Evolutionary conservation across 2,888 invertebrate species (phyloP).

Genomic region (Philaethria dido): DNA sequence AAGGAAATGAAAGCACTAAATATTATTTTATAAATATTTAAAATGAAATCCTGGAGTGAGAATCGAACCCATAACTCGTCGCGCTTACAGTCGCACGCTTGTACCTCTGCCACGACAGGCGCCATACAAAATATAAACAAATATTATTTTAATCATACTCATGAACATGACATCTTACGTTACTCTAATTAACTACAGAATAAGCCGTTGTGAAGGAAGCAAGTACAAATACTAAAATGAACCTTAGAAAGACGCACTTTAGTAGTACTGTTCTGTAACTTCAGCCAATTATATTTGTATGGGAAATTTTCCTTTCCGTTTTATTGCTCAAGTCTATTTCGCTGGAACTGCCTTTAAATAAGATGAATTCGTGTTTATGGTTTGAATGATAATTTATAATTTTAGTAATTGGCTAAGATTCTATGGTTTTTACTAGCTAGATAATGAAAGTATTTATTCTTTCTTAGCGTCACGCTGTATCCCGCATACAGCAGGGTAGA

Average conservation of each 20-base stretch:
- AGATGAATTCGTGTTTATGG: background rate
- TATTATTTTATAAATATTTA: too few relatives aligned
- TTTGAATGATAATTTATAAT: background rate
- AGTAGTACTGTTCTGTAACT: background rate
- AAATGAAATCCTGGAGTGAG: too few relatives aligned
- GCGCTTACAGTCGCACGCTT: too few relatives aligned
- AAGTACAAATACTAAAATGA: background rate
- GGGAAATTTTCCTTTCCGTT: constrained; percentile 10
- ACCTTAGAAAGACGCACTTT: background rate
- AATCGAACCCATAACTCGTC: too few relatives aligned
- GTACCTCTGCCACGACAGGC: too few relatives aligned
- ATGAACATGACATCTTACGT: constrained; percentile 27
- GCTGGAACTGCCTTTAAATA: background rate
- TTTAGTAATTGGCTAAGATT: background rate
- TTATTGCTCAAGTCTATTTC: constrained; percentile 5
- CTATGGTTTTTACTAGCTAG: too few relatives aligned
- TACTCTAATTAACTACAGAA: constrained; percentile 36
- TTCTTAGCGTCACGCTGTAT: too few relatives aligned
- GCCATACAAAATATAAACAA: background rate
- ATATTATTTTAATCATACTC: background rate
- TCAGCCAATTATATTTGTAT: constrained; percentile 11
- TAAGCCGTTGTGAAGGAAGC: constrained; percentile 18
- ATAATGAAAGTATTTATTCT: too few relatives aligned
- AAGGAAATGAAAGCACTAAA: too few relatives aligned
- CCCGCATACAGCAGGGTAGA: too few relatives aligned